Evolutionary conservation across 2,888 invertebrate genomes (phyloP).

Genomic region (Agrilus biguttatus): DNA sequence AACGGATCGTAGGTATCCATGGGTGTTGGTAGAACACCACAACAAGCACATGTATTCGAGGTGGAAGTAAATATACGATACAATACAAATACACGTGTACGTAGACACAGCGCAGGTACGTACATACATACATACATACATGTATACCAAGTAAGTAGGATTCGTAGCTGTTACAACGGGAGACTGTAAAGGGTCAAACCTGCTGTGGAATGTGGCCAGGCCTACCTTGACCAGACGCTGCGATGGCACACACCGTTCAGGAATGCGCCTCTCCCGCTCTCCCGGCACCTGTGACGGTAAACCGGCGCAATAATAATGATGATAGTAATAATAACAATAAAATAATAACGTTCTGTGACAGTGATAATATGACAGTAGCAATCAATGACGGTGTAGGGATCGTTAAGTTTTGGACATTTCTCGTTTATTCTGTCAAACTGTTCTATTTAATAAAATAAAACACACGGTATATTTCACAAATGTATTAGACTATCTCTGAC

Average conservation of each 20-base stretch:
- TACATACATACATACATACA: no score
- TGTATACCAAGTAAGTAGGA: constrained; percentile 8
- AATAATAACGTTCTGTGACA: not conserved
- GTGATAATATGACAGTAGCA: not conserved
- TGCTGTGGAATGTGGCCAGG: constrained; percentile 29
- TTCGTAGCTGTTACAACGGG: constrained; percentile 9
- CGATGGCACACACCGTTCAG: constrained; percentile 28
- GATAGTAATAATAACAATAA: not conserved
- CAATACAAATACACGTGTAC: no score
- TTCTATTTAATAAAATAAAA: no score
- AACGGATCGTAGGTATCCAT: no score
- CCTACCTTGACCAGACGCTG: constrained; percentile 31
- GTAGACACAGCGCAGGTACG: no score
- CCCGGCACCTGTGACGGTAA: constrained; percentile 11
- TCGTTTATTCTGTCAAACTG: not conserved
- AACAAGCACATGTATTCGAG: no score
- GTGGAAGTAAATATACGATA: no score
- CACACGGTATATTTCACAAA: no score
- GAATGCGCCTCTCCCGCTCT: constrained; percentile 25
- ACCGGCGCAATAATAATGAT: not conserved
- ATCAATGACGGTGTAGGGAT: no score
- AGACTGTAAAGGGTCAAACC: constrained; percentile 24
- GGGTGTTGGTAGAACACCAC: no score
- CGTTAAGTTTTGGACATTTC: not conserved
- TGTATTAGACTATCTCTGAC: no score